Evolutionary conservation across 2,888 invertebrate species (phyloP), one percentile per base, ranked within the genome.

Genomic region (Orthosia incerta): DNA sequence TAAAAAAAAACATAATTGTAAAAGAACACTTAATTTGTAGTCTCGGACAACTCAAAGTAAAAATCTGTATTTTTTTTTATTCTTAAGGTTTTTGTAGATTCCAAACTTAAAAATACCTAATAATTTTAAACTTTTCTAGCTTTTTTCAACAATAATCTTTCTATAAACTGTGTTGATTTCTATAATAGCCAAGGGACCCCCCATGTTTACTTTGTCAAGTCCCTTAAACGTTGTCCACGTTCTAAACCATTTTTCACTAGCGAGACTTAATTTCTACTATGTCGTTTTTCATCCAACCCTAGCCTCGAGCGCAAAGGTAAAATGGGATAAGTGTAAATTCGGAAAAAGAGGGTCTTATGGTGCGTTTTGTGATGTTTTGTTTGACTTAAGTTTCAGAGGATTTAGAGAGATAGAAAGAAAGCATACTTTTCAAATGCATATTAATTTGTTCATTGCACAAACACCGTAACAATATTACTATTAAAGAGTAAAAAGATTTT

Each of bases 261-360:
- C 90, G 92, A 90, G 91, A 94, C 93, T 94, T 95, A 95, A 95
- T 95, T 94, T 95, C 91, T 93, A 87, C 84, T 72, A 83, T 89
- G 90, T 94, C 95, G 93, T 95, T 95, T 95, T 94, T 95, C 95
- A 95, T 95, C 92, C 92, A 88, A 92, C 92, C 93, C 94, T 91
- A 91, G 83, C 83, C 31, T 15, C n/a, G 48, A 31, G 39, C 48
- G 2, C 3, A 11, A 20, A 56, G 18, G 16, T 23, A 74, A 82
- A 89, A 67, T 12, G 11, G 71, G 20, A 26, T 78, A 89, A 86
- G 80, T 82, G 18, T 3, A 26, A 66, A 62, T 77, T 4, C 9
- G 3, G 4, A 20, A 63, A 26, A 67, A 60, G 3, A 13, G 16
- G 15, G 13, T 0, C 0, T 3, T 20, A 0, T 0, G 12, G 7